phyloP scores from a whole-genome alignment of 1,140 invertebrate genomes.

The Brachionus koreanus region DNA sequence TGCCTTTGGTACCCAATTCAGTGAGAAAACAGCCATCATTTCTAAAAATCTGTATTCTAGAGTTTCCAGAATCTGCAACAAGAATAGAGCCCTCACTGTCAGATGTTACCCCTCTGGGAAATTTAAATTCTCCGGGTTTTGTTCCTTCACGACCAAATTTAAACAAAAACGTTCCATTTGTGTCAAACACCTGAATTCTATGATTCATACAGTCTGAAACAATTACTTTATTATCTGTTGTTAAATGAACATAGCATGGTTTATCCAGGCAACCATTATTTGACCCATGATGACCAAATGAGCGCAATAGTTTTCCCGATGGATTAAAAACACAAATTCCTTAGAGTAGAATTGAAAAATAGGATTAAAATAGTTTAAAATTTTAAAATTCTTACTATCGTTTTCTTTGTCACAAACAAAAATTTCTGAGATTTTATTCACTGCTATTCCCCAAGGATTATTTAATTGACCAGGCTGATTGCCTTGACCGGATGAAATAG shows the following conservation, averaged over 20 bases:
- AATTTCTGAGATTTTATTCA: conserved; percentile 61
- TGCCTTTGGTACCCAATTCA: not conserved
- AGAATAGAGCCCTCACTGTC: conserved; percentile 95
- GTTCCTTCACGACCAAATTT: conserved; percentile 52
- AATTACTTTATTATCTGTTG: conserved; percentile 46
- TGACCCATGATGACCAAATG: conserved; percentile 6
- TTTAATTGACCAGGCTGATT: conserved; percentile 69
- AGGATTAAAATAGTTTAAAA: not conserved
- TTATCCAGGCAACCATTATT: not conserved
- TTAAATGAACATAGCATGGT: not conserved
- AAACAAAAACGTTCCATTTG: conserved; percentile 53
- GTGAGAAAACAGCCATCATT: not conserved
- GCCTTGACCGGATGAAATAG: conserved; percentile 45
- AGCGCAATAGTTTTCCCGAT: conserved; percentile 30
- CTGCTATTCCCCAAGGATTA: conserved; percentile 96
- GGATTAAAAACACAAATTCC: conserved; percentile 34
- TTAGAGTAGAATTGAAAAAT: not conserved
- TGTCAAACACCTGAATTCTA: conserved; percentile 54
- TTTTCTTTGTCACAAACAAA: conserved; percentile 97
- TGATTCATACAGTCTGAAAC: conserved; percentile 50
- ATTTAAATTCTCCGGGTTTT: conserved; percentile 71
- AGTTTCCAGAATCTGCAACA: conserved; percentile 95
- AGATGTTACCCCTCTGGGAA: conserved; percentile 96
- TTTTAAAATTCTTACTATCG: conserved; percentile 94
- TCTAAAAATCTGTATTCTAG: conserved; percentile 89